These are phyloP conservation scores for Ginglymostoma cirratum DNA, from an alignment of 2,113 vertebrate species.

Conservation along the genomic window DNA sequence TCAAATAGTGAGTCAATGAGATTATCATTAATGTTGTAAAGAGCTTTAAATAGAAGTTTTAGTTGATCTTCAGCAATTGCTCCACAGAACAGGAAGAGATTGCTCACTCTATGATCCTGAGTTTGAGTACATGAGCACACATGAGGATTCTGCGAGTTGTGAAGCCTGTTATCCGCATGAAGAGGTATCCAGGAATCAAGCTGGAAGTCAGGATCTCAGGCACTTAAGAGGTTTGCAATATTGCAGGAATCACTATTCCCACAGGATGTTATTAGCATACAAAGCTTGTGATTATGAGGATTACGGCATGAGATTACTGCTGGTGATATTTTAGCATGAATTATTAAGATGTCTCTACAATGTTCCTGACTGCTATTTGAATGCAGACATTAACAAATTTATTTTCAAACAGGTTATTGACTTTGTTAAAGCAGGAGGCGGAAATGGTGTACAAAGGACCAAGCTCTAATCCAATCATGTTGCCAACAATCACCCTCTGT, in stretches of 20 bases:
- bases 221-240: neutral
- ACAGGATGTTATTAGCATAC: neutral
- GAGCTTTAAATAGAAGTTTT: neutral
- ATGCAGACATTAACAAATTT: neutral
- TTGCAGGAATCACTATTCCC: neutral
- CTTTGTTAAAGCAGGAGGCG: neutral
- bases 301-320: neutral
- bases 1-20: constrained; percentile 46
- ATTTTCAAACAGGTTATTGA: neutral
- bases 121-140: neutral
- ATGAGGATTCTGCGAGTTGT: neutral
- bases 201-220: neutral
- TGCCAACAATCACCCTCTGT: neutral
- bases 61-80: neutral
- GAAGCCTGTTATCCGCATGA: constrained; percentile 26
- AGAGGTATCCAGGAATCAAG: neutral
- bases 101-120: neutral
- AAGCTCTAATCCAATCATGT: neutral
- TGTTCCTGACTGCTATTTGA: neutral
- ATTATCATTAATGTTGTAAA: neutral
- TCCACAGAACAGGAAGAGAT: neutral
- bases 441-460: neutral
- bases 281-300: neutral
- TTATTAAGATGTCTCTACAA: neutral
- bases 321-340: neutral